A percentile compares a stretch with the other conserved stretches of the same genome.
phyloP scores from a whole-genome alignment of 1,140 invertebrate genomes.

The Zelostemma sp. region DNA sequence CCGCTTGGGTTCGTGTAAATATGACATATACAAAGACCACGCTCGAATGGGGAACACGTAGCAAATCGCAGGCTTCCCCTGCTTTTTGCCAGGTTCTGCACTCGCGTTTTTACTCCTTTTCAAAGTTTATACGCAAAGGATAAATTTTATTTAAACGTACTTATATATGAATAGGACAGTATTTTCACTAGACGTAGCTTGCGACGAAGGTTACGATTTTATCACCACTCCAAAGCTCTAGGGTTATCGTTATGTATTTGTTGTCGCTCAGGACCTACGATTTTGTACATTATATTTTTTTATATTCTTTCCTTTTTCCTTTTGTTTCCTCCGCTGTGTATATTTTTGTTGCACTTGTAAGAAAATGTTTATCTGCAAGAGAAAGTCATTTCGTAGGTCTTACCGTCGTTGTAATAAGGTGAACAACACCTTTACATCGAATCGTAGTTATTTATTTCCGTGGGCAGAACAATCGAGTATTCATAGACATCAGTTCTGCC shows the following conservation, averaged over 20 bases:
- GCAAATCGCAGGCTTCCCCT: not conserved
- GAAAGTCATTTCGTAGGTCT: not conserved
- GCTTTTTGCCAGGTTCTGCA: not conserved
- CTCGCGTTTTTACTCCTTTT: constrained; percentile 15
- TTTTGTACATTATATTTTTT: constrained; percentile 16
- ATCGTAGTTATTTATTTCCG: no score
- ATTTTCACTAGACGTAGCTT: constrained; percentile 58
- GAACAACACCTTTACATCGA: not conserved
- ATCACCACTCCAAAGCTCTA: constrained; percentile 66
- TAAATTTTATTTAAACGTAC: constrained; percentile 53
- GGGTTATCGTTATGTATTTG: constrained; percentile 60
- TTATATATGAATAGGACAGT: constrained; percentile 65
- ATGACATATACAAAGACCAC: no score
- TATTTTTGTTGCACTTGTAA: constrained; percentile 25
- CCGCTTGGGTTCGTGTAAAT: constrained; percentile 24
- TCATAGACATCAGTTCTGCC: no score
- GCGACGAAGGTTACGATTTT: constrained; percentile 53
- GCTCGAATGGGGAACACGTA: no score
- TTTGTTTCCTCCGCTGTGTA: constrained; percentile 19
- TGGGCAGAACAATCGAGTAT: no score
- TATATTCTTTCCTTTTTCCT: constrained; percentile 29
- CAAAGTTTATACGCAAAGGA: constrained; percentile 15
- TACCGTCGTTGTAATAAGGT: not conserved
- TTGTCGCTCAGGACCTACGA: constrained; percentile 29
- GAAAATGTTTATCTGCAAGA: not conserved